A percentile compares a stretch with the other conserved stretches of the same genome.
Evolutionary conservation across 1,140 invertebrate genomes (phyloP).

Genomic region (Rhyacophila brunnea): DNA sequence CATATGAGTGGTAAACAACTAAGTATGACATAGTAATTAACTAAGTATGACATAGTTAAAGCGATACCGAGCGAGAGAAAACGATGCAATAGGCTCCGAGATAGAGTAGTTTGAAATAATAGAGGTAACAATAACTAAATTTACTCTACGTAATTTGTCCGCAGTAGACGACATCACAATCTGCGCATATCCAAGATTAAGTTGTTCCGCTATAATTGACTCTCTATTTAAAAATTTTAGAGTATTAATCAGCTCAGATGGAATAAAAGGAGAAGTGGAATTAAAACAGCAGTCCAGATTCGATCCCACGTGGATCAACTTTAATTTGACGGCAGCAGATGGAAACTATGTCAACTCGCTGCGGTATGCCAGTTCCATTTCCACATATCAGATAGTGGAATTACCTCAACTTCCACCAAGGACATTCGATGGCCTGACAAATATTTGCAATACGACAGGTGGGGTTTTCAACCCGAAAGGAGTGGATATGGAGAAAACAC

Average conservation of each 20-base stretch:
- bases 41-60: no score
- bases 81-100: no score
- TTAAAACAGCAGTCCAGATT: conserved; percentile 82
- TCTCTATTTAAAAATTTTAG: no score
- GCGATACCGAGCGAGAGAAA: no score
- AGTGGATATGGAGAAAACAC: conserved; percentile 54
- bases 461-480: conserved; percentile 68
- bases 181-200: no score
- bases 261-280: conserved; percentile 77
- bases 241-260: conserved; percentile 73
- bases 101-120: no score
- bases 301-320: conserved; percentile 77
- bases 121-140: no score
- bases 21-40: no score
- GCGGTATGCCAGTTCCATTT: conserved; percentile 58
- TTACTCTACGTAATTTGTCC: no score
- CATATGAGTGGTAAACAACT: no score
- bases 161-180: no score
- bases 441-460: conserved; percentile 65
- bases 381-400: conserved; percentile 66
- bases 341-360: conserved; percentile 64
- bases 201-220: conserved; percentile 15
- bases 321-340: conserved; percentile 65
- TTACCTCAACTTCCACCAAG: conserved; percentile 63
- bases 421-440: conserved; percentile 43